A percentile compares a stretch with the other conserved stretches of the same genome.
Conservation (phyloP, 1,140 invertebrate species). For the Hycleus phaleratus region DNA sequence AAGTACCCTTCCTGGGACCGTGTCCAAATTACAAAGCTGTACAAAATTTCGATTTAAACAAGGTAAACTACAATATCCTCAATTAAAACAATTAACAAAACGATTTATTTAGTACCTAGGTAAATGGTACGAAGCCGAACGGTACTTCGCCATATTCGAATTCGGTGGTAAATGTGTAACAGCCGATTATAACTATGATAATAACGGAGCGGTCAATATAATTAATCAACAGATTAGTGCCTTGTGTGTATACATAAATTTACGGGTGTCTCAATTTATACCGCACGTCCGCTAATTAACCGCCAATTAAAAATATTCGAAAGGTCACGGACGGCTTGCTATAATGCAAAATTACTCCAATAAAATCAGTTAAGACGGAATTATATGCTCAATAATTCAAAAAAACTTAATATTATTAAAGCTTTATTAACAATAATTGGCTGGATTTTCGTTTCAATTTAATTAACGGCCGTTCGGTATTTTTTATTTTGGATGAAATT, state of each 20-base stretch:
- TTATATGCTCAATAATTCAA: no score
- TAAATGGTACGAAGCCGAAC: conserved; percentile 70
- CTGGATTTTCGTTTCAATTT: no score
- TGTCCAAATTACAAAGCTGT: conserved; percentile 58
- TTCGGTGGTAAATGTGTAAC: conserved; percentile 67
- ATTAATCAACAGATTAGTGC: conserved; percentile 53
- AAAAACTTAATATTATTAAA: no score
- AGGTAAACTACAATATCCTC: conserved; percentile 39
- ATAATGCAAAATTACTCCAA: no score
- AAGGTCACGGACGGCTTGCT: no score
- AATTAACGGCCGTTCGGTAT: no score
- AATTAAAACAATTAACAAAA: not conserved
- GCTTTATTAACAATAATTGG: no score
- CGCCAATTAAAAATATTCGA: no score
- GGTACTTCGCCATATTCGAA: conserved; percentile 68
- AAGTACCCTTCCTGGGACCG: conserved; percentile 55
- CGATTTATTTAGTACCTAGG: conserved; percentile 58
- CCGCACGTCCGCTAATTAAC: no score
- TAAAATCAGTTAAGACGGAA: no score
- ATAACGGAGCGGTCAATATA: conserved; percentile 54
- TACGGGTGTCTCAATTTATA: no score
- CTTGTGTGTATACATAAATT: conserved; percentile 45
- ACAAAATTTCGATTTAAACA: conserved; percentile 48
- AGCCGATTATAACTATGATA: conserved; percentile 53
- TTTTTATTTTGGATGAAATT: no score